Conservation (phyloP, 1,140 invertebrate genomes). For the Procambarus virginalis region DNA sequence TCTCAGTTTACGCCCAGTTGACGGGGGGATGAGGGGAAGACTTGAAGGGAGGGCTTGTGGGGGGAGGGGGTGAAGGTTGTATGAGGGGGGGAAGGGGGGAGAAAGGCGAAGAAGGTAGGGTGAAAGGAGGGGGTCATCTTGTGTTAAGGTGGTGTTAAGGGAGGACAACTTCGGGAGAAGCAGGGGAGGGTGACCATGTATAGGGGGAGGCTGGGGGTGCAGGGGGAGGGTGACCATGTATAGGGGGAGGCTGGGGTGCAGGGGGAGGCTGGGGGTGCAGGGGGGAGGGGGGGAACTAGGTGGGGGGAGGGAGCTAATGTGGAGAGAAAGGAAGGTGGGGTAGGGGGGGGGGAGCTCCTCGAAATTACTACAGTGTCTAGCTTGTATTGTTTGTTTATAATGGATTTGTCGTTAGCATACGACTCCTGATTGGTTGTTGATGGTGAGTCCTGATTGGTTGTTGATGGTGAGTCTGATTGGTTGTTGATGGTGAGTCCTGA, state of each 20-base stretch:
- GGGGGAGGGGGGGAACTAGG: not conserved
- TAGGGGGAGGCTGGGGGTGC: not conserved
- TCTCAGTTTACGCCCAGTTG: constrained; percentile 33
- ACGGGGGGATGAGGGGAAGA: not conserved
- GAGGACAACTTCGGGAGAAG: not conserved
- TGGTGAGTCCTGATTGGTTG: not conserved
- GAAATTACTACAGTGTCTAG: not conserved
- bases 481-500: not conserved
- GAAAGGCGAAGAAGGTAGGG: not conserved
- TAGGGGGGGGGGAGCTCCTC: not conserved
- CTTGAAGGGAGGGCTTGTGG: not conserved
- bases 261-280: not conserved
- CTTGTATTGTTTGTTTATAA: not conserved
- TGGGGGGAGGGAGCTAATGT: not conserved
- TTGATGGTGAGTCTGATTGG: not conserved
- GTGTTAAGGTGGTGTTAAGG: not conserved
- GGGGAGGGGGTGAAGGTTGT: not conserved
- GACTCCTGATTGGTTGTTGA: not conserved
- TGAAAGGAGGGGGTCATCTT: not conserved
- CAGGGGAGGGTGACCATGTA: not conserved
- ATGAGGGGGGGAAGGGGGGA: not conserved
- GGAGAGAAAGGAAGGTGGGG: not conserved
- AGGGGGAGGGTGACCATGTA: not conserved
- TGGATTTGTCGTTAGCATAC: not conserved
- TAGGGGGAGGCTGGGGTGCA: no score